Evolutionary conservation across 1,140 invertebrate genomes (phyloP), one percentile per base, ranked within the genome.

Genomic region (Conopomorpha cramerella): DNA sequence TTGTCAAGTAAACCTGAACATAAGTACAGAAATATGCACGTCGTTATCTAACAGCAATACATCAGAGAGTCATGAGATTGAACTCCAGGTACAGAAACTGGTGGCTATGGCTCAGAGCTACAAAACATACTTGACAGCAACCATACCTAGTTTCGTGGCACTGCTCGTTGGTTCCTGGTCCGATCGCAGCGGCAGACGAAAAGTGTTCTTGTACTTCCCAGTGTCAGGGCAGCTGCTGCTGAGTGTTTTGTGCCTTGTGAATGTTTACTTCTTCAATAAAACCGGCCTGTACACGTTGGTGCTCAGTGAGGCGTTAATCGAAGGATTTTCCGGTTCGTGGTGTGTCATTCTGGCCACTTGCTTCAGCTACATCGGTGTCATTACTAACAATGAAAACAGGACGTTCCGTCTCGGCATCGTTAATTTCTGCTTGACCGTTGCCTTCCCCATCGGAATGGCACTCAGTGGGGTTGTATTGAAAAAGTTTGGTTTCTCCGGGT

Each of bases 121-220:
- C 52, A 70, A 46, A 30, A 70, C 59, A 2, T 56, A 59, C 14
- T 41, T 76, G 7, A 49, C 58, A 26, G 62, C 62, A 23, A 67
- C 58, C 8, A 17, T 64, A 46, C 77, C 45, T 41, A 86, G 85
- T 81, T 6, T 86, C 74, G 56, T 81, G 79, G 28, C 86, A 77
- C 55, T 88, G 71, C 32, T 68, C 81, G 28, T 84, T 79, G 64
- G 86, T 71, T 32, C 81, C 2, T 74, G 54, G 48, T 82, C 82
- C 29, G 83, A 84, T 42, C 64, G 58, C 26, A 77, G 81, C 14
- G 78, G 81, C 16, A 67, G 76, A 36, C 68, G 85, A 43, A 81
- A 84, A 43, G 77, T 84, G 7, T 74, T 80, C 18, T 68, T 82
- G 15, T 32, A 78, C 8, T 25, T 77, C 7, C 71, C 74, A 2